A percentile compares a stretch with the other conserved stretches of the same genome.
Conservation (phyloP, 1,140 invertebrate genomes). For the Drosophila biarmipes region DNA sequence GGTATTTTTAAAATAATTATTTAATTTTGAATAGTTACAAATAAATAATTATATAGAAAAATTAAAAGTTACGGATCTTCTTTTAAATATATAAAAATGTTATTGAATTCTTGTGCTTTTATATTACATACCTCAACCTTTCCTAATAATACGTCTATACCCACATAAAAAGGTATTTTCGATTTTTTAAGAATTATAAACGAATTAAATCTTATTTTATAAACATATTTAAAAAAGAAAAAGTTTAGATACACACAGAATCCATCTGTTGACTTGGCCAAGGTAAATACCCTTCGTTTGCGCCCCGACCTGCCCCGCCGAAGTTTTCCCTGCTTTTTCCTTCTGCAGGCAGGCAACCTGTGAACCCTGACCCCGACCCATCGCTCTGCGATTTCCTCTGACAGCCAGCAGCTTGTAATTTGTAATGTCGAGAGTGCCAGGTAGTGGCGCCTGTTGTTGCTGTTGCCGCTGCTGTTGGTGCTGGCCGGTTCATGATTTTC, state of each 20-base stretch:
- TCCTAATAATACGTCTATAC: too few species aligned
- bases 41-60: too few species aligned
- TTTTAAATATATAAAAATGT: too few species aligned
- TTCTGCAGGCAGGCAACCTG: slow-evolving; percentile 14
- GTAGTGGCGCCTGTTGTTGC: slow-evolving; percentile 5
- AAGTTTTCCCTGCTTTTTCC: slow-evolving; percentile 40
- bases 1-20: too few species aligned
- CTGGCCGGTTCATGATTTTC: slow-evolving; percentile 60
- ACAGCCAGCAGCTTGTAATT: slow-evolving; percentile 73
- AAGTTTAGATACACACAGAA: not conserved
- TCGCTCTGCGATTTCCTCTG: slow-evolving; percentile 19
- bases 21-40: too few species aligned
- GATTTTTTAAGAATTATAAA: too few species aligned
- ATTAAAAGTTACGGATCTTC: too few species aligned
- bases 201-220: too few species aligned
- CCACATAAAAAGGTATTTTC: too few species aligned
- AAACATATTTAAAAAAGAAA: not conserved
- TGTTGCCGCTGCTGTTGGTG: slow-evolving; percentile 22
- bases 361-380: slow-evolving; percentile 6
- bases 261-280: not conserved
- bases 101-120: too few species aligned
- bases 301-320: slow-evolving; percentile 33
- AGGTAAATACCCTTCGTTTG: slow-evolving; percentile 1
- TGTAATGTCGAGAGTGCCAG: slow-evolving; percentile 59
- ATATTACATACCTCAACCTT: too few species aligned